These are phyloP conservation scores for Anthrax anthrax DNA, from an alignment of 2,888 invertebrate genomes.

Conservation along the genomic window DNA sequence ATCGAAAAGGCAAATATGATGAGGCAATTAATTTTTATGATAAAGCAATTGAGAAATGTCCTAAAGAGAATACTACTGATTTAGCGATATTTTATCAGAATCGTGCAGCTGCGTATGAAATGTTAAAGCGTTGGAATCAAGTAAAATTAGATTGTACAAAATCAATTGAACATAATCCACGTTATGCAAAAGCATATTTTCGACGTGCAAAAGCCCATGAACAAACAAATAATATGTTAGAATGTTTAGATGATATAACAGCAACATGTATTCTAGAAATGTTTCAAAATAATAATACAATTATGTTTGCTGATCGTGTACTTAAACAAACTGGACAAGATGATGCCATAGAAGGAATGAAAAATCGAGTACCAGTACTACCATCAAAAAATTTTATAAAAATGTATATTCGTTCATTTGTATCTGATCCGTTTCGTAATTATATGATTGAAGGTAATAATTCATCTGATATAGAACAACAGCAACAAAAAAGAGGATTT, in stretches of 20 bases:
- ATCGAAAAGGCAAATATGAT: slow-evolving; percentile 73
- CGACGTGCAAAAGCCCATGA: slow-evolving; percentile 75
- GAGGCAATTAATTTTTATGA: slow-evolving; percentile 83
- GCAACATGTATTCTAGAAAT: slow-evolving; percentile 82
- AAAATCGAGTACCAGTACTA: slow-evolving; percentile 52
- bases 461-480: slow-evolving; percentile 20
- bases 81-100: slow-evolving; percentile 90
- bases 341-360: slow-evolving; percentile 62
- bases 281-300: slow-evolving; percentile 67
- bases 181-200: slow-evolving; percentile 75
- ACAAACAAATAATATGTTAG: slow-evolving; percentile 58
- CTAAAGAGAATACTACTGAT: slow-evolving; percentile 53
- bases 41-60: slow-evolving; percentile 84
- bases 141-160: slow-evolving; percentile 77
- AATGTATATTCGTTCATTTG: slow-evolving; percentile 77
- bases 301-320: slow-evolving; percentile 75
- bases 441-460: slow-evolving; percentile 27
- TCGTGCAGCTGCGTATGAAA: slow-evolving; percentile 88
- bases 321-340: slow-evolving; percentile 53
- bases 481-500: slow-evolving; percentile 41
- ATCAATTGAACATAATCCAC: slow-evolving; percentile 71
- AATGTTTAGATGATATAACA: slow-evolving; percentile 83
- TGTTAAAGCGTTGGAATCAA: slow-evolving; percentile 67
- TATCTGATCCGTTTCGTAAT: slow-evolving; percentile 65
- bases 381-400: slow-evolving; percentile 77